Evolutionary conservation across 2,797 vertebrate species (phyloP), one percentile per base, ranked within the genome.

Genomic region (Acanthurus tractus): DNA sequence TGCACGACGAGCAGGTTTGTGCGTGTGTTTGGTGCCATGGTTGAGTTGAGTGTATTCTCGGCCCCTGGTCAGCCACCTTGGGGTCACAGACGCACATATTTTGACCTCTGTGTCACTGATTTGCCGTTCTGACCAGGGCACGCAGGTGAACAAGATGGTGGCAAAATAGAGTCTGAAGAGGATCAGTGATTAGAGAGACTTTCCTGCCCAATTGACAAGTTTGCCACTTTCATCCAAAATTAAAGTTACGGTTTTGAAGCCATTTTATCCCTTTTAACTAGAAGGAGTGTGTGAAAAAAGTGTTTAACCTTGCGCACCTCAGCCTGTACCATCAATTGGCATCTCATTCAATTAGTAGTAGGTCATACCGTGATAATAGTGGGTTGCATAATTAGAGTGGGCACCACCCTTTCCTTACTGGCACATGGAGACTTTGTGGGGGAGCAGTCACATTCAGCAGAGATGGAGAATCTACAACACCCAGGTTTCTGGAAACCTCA

Each of bases 1-100:
- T 93, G 93, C 93, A 91, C 82, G 48, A 89, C 80, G 85, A 91
- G 93, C 93, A 92, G 88, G 83, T 91, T 93, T 88, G 85, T 82
- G 61, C 72, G 44, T 78, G 82, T 78, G 64, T 63, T 82, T 65
- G 14, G 79, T 80, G 78, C 82, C 78, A 68, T 58, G 36, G 62
- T 11, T 20, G 63, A 69, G 74, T 50, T 25, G 73, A 89, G 77
- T 75, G 49, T 71, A 65, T 79, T 85, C 34, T 76, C 48, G 75
- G 73, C 84, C 70, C 82, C 74, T 85, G 91, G 88, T 93, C 92
- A 83, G 72, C 54, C 79, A 80, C 79, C 80, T 56, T 56, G 11
- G 81, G 91, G 84, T 88, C 88, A 81, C 20, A 75, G 25, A 73
- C 25, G 6, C 78, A 49, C 34, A 53, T 20, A 63, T 77, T 59